Evolutionary conservation across 2,113 vertebrate genomes (phyloP), one percentile per base, ranked within the genome.

Genomic region (Hippocampus zosterae): DNA sequence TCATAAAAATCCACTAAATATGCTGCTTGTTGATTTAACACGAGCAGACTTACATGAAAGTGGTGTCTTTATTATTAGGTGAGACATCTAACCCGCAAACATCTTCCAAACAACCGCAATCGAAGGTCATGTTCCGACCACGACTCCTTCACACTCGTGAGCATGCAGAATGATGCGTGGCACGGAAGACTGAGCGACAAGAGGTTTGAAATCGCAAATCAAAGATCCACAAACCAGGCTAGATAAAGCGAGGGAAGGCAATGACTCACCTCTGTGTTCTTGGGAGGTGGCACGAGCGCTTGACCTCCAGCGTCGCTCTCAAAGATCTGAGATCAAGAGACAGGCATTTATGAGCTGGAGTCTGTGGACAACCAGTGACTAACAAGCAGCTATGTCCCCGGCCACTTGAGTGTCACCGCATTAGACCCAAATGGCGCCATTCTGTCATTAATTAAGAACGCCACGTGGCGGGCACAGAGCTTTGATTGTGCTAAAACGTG

Each of bases 261-360:
- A 16, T 60, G 65, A 85, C 88, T 88, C 86, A 90, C 89, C 85
- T 90, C 88, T 0, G 89, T 91, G 84, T 83, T 92, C 72, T 69
- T 82, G 72, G 88, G 85, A 76, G 90, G 92, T 40, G 90, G 77
- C 48, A 72, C 77, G 71, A 84, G 90, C 52, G 80, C 82, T 83
- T 88, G 90, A 87, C 82, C 87, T 75, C 90, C 93, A 79, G 87
- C 88, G 50, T 91, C 80, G 40, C 92, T 86, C 78, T 96, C 96
- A 88, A 97, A 95, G 86, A 96, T 87, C 95, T 96, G 86, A 80
- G 88, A 88, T 60, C 69, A 72, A 84, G 41, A 69, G 29, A 76
- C 56, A 62, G 46, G 71, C 46, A n/a, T 69, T 81, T 18, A 80
- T 61, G 64, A 33, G 21, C 68, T 18, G 46, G 62, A 88, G 80